Evolutionary conservation across 2,797 vertebrate species (phyloP), one percentile per base, ranked within the genome.

Genomic region (Tragelaphus oryx): DNA sequence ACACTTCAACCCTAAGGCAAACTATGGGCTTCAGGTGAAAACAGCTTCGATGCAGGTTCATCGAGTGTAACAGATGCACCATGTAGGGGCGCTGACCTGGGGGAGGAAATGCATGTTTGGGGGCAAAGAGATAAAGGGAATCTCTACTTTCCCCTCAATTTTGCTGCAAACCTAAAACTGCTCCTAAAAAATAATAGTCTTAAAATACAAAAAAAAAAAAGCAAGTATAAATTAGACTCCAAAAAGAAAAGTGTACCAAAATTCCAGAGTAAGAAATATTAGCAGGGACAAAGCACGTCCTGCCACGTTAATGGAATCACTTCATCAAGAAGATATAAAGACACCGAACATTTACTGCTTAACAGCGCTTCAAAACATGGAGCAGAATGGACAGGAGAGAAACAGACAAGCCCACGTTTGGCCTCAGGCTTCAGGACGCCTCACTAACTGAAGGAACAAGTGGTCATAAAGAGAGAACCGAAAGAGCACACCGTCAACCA

Each of bases 21-120:
- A 18, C 28, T 1, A 1, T 4, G 37, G 14, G 26, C 50, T 28
- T 54, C 10, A 30, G 30, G 30, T 5, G 8, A 20, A 6, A 9
- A 37, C 0, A 5, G 4, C 0, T 11, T 9, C 2, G 0, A 1
- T 0, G 14, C 4, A 4, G 60, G 20, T 1, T 33, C 14, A 4
- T 9, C 50, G 0, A 0, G 3, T 33, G 30, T 33, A 26, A 30
- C 60, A 0, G 7, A 33, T 1, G 28, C 1, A 18, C 4, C 6
- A 20, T 44, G 37, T 7, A 22, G 50, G 1, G 78, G 14, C 4
- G 37, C 6, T 3, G 48, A 33, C 9, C 12, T 0, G 48, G 48
- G 18, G 20, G n/a, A 28, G 20, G 37, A 7, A 17, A 5, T 0
- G 37, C 5, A 10, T 24, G 33, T 20, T 33, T 14, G 48, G 48